Evolutionary conservation across 2,888 invertebrate genomes (phyloP).

Genomic region (Drosophila rubida): DNA sequence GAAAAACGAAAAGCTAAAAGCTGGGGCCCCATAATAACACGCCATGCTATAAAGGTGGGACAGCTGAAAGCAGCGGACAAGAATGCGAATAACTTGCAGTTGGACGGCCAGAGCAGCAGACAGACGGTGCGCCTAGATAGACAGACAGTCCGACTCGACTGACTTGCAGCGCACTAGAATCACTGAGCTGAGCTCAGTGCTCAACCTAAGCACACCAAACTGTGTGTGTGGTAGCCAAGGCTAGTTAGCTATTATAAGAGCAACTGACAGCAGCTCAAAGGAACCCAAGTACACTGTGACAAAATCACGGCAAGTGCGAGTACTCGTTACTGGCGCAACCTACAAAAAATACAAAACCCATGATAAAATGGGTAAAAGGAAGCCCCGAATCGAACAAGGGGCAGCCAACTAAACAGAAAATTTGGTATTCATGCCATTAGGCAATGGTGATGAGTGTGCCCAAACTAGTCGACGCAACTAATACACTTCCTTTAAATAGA

Average conservation of each 20-base stretch:
- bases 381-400: conserved; percentile 39
- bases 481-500: too few relatives aligned
- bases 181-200: conserved; percentile 55
- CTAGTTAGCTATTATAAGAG: conserved; percentile 57
- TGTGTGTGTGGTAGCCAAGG: conserved; percentile 48
- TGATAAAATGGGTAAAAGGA: not conserved
- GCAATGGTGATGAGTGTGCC: conserved; percentile 6
- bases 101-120: conserved; percentile 54
- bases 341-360: conserved; percentile 7
- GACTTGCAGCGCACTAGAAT: conserved; percentile 30
- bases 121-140: conserved; percentile 3
- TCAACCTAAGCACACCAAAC: conserved; percentile 54
- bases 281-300: conserved; percentile 40
- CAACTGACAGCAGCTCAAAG: conserved; percentile 27
- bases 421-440: conserved; percentile 35
- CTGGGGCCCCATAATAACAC: conserved; percentile 70
- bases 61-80: conserved; percentile 54
- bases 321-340: conserved; percentile 9
- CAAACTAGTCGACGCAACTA: not conserved
- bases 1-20: conserved; percentile 42
- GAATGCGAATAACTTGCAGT: conserved; percentile 75
- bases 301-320: conserved; percentile 33
- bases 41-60: conserved; percentile 72
- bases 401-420: conserved; percentile 43
- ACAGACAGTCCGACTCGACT: conserved; percentile 12